Base-by-base conservation (phyloP, 1,140 invertebrate genomes). In the Sycophila sp. region DNA sequence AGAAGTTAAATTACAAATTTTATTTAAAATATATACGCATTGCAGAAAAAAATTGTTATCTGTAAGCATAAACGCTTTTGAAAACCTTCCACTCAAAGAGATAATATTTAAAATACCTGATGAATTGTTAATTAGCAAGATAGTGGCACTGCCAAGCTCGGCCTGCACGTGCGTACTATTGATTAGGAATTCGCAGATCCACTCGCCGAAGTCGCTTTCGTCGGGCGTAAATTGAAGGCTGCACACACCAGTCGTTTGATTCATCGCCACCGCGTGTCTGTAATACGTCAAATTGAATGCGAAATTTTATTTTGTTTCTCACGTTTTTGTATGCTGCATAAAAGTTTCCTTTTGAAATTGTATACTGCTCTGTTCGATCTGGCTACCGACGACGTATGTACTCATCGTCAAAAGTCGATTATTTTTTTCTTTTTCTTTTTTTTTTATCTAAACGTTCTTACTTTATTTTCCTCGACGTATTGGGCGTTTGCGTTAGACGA, bases 151-250 rank as follows among this genome's bases (percentile, higher is more conserved):
- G 67, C 81, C 82, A 22, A 85, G 42, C 15, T 81, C 78, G 10
- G 75, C 69, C 2, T 78, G 65, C 1, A 72, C 49, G 4, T 78
- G 68, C 30, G 75, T 65, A 32, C 53, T 74, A 0, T 62, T 22
- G 8, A 81, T 7, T 0, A 76, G 75, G 51, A 86, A 85, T 71
- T 63, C 81, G 38, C 85, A 86, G 10, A 69, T 78, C 85, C 85
- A 86, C 19, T 78, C 59, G n/a, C 85, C 85, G n/a, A 85, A 71
- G 76, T 86, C 85, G 6, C 69, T 59, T 28, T 75, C 70, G 63
- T 80, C 77, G 2, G 83, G 81, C 60, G 80, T 81, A 53, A 86
- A 85, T 72, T 82, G 76, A 15, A 85, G 40, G n/a, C 76, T 81
- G 30, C 85, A 86, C 53, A 84, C 70, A 36, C 85, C 85, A 22